Conservation (phyloP, 37 sponge, comb jelly and placozoan genomes). For the Tethya wilhelma region DNA sequence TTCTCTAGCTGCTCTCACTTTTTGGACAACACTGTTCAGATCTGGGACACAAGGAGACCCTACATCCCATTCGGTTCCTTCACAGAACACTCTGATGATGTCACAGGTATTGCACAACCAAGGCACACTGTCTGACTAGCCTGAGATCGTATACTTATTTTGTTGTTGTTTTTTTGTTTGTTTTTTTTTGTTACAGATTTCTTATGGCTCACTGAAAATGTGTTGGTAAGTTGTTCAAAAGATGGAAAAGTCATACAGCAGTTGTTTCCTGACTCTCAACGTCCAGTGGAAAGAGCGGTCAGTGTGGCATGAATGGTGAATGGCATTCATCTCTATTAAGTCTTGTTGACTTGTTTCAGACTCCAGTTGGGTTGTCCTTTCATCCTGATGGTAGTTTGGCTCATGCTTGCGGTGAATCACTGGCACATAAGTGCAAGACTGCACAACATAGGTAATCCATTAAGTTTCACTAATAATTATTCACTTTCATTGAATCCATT, state of each 20-base stretch:
- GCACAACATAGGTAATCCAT: constrained; percentile 3
- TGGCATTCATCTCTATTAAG: background rate
- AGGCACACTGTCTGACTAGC: background rate
- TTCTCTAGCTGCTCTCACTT: constrained; percentile 69
- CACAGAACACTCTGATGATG: constrained; percentile 75
- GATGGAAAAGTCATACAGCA: constrained; percentile 69
- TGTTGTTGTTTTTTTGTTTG: too few species aligned
- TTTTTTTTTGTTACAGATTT: constrained; percentile 44
- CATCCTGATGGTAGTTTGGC: constrained; percentile 56
- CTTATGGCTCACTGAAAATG: constrained; percentile 74
- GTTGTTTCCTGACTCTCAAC: constrained; percentile 40
- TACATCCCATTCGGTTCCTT: constrained; percentile 82
- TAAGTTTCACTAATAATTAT: background rate
- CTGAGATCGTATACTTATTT: background rate
- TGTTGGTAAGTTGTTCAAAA: constrained; percentile 75
- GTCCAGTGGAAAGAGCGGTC: constrained; percentile 67
- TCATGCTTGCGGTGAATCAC: constrained; percentile 65
- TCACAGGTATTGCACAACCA: constrained; percentile 59
- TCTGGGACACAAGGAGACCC: constrained; percentile 77
- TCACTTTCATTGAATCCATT: background rate
- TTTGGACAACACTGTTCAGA: constrained; percentile 65
- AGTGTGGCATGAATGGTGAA: background rate
- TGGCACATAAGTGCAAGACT: constrained; percentile 31
- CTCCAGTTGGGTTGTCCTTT: constrained; percentile 72
- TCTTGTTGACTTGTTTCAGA: constrained; percentile 7